phyloP scores from a whole-genome alignment of 2,888 invertebrate species.

The Junonia oenone region DNA sequence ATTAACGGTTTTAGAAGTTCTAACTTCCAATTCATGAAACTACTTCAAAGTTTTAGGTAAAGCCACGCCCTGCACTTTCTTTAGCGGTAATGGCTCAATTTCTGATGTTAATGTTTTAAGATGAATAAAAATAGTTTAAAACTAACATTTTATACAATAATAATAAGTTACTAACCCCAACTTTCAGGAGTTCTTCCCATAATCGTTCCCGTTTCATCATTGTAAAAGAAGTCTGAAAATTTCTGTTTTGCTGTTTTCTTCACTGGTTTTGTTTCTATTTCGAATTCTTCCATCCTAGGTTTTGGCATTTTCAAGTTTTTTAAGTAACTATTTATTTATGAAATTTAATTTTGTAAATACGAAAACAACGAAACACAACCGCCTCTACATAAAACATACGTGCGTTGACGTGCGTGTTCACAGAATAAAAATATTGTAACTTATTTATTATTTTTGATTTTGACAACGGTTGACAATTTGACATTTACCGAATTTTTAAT shows the following conservation, averaged over 20 bases:
- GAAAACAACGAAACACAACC: constrained; percentile 14
- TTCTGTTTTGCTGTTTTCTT: constrained; percentile 40
- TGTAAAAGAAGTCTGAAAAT: constrained; percentile 51
- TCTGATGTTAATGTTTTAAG: not conserved
- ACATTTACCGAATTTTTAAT: not conserved
- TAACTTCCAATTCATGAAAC: not conserved
- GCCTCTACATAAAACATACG: constrained; percentile 14
- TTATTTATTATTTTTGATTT: not conserved
- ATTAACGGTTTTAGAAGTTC: not conserved
- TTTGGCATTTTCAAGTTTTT: constrained; percentile 34
- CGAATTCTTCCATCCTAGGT: constrained; percentile 58
- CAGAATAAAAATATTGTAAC: constrained; percentile 9
- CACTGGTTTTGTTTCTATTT: constrained; percentile 53
- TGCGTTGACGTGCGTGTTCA: constrained; percentile 9
- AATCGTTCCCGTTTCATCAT: constrained; percentile 62
- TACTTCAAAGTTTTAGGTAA: constrained; percentile 3
- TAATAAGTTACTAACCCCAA: constrained; percentile 67
- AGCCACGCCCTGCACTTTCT: constrained; percentile 25
- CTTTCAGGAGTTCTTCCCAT: constrained; percentile 70
- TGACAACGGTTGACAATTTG: not conserved
- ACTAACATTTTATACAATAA: not conserved
- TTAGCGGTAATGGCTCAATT: not conserved
- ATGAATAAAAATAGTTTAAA: not conserved
- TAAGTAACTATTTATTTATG: constrained; percentile 25
- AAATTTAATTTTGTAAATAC: constrained; percentile 5